phyloP scores from a whole-genome alignment of 2,113 vertebrate species.

The Rhea americana region DNA sequence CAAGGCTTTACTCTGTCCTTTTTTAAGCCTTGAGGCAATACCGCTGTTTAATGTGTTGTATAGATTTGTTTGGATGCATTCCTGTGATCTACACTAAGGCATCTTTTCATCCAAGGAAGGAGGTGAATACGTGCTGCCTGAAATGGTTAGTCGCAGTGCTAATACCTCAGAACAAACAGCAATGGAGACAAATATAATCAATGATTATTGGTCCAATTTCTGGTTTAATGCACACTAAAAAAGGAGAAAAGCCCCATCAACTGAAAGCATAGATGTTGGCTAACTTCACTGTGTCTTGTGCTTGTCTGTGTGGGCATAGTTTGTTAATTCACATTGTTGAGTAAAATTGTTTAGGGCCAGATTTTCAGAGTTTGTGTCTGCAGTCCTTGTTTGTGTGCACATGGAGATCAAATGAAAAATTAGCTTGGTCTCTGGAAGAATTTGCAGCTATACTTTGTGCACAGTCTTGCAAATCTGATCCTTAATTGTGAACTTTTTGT shows the following conservation, averaged over 20 bases:
- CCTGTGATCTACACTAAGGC: constrained; percentile 33
- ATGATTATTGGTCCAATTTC: not conserved
- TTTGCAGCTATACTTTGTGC: constrained; percentile 8
- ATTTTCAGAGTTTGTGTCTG: constrained; percentile 26
- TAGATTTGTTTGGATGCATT: constrained; percentile 52
- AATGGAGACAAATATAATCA: not conserved
- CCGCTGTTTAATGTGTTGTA: constrained; percentile 38
- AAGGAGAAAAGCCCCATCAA: not conserved
- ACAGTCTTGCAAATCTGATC: constrained; percentile 2
- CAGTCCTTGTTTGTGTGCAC: not conserved
- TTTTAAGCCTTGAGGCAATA: constrained; percentile 31
- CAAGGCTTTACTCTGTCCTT: constrained; percentile 37
- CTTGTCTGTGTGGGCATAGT: constrained; percentile 61
- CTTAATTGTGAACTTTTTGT: constrained; percentile 37
- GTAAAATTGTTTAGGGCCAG: constrained; percentile 47
- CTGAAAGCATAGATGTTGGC: constrained; percentile 56
- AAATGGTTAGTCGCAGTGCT: not conserved
- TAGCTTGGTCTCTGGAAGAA: constrained; percentile 19
- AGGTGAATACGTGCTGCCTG: constrained; percentile 49
- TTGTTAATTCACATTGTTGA: constrained; percentile 49
- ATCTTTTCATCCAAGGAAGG: constrained; percentile 42
- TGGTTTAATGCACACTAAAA: not conserved
- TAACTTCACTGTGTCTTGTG: constrained; percentile 60
- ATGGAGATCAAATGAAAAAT: not conserved
- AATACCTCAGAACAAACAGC: constrained; percentile 14